These are phyloP conservation scores for Notamacropus eugenii DNA, from an alignment of 2,797 vertebrate species.

Conservation along the genomic window DNA sequence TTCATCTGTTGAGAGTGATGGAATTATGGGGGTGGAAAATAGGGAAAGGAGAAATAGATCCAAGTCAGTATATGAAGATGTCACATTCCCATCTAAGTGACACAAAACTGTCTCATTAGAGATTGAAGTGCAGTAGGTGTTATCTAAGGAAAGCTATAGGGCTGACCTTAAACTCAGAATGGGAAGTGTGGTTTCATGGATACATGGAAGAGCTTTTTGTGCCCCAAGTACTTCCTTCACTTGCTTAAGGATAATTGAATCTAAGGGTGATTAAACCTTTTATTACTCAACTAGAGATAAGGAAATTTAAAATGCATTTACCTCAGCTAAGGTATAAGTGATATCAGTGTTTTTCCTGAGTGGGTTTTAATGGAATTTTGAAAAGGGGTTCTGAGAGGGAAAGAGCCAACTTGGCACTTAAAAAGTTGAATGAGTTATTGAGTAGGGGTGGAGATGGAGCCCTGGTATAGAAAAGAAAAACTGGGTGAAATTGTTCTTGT, in stretches of 20 bases:
- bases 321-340: background rate
- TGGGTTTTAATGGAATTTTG: constrained; percentile 18
- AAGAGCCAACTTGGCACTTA: background rate
- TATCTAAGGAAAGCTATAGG: constrained; percentile 24
- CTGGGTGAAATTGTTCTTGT: background rate
- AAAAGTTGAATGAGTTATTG: constrained; percentile 3
- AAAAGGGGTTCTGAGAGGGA: background rate
- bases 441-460: background rate
- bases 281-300: background rate
- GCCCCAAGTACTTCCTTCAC: background rate
- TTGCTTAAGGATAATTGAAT: background rate
- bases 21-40: constrained; percentile 35
- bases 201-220: background rate
- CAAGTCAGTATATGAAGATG: constrained; percentile 38
- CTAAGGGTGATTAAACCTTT: background rate
- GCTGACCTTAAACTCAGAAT: constrained; percentile 28
- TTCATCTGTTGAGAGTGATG: constrained; percentile 11
- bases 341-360: constrained; percentile 1
- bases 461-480: constrained; percentile 19
- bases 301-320: constrained; percentile 35
- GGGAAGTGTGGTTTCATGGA: background rate
- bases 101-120: constrained; percentile 47
- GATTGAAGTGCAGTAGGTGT: constrained; percentile 17
- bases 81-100: background rate
- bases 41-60: constrained; percentile 11